Percentiles rank a stretch among this genome's conserved stretches.
These are phyloP conservation scores for Trichacis sp. DNA, from an alignment of 2,888 invertebrate genomes.

Conservation along the genomic window DNA sequence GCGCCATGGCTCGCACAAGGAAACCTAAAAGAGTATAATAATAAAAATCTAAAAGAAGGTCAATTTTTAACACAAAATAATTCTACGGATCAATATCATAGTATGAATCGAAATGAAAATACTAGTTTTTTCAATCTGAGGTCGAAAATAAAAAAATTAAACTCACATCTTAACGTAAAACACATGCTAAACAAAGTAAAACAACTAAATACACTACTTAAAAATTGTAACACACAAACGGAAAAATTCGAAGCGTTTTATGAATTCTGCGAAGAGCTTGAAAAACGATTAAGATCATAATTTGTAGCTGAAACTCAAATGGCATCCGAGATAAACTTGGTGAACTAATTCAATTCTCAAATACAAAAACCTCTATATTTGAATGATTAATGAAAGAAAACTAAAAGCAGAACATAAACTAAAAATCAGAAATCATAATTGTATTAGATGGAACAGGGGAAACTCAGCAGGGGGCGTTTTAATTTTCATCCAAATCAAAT, in stretches of 20 bases:
- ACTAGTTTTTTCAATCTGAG: no score
- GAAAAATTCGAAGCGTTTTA: slow-evolving; percentile 10
- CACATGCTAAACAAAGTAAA: no score
- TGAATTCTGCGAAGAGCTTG: slow-evolving; percentile 32
- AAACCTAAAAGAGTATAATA: no score
- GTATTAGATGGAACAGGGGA: slow-evolving; percentile 19
- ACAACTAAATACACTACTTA: no score
- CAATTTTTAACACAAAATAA: no score
- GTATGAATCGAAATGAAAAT: no score
- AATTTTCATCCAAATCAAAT: slow-evolving; percentile 26
- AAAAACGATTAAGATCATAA: slow-evolving; percentile 28
- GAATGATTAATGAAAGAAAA: slow-evolving; percentile 32
- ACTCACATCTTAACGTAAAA: no score
- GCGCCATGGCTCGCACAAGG: no score
- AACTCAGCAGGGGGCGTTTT: slow-evolving; percentile 23
- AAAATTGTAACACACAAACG: no score
- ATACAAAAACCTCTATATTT: slow-evolving; percentile 17
- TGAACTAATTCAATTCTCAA: slow-evolving; percentile 27
- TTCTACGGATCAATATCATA: no score
- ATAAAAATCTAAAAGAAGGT: no score
- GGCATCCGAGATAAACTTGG: slow-evolving; percentile 28
- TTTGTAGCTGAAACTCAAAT: slow-evolving; percentile 47
- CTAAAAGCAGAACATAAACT: slow-evolving; percentile 7
- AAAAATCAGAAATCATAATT: slow-evolving; percentile 17
- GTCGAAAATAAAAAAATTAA: no score